Evolutionary conservation across 2,797 vertebrate species (phyloP).

Genomic region (Cyclopterus lumpus): DNA sequence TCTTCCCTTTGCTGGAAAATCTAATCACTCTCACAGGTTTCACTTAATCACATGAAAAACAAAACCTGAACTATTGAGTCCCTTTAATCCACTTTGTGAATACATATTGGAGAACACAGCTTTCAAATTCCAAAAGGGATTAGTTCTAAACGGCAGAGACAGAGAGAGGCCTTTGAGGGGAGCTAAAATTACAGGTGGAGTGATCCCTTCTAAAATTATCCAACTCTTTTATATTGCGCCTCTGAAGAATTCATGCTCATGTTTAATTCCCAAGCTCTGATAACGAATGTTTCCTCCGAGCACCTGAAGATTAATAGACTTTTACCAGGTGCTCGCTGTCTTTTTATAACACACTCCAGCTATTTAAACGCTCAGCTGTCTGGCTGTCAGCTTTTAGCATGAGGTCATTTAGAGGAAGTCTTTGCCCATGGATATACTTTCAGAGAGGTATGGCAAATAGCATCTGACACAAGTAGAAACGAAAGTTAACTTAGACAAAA

Average conservation of each 20-base stretch:
- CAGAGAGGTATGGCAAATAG: slow-evolving; percentile 28
- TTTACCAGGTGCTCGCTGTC: slow-evolving; percentile 81
- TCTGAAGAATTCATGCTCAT: slow-evolving; percentile 88
- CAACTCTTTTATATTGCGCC: slow-evolving; percentile 86
- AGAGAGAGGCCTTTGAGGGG: slow-evolving; percentile 81
- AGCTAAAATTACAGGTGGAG: slow-evolving; percentile 88
- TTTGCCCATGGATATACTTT: slow-evolving; percentile 41
- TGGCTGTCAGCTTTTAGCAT: slow-evolving; percentile 71
- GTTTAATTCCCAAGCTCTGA: slow-evolving; percentile 87
- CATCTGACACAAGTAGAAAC: slow-evolving; percentile 1
- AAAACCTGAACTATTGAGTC: slow-evolving; percentile 72
- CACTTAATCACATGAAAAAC: slow-evolving; percentile 75
- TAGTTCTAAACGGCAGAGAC: slow-evolving; percentile 78
- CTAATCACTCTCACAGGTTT: slow-evolving; percentile 74
- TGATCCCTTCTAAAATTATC: slow-evolving; percentile 90
- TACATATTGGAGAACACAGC: slow-evolving; percentile 78
- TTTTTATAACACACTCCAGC: slow-evolving; percentile 84
- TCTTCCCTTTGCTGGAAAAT: slow-evolving; percentile 62
- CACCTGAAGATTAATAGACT: slow-evolving; percentile 86
- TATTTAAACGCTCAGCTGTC: slow-evolving; percentile 81
- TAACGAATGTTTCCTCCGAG: slow-evolving; percentile 85
- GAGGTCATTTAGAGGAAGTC: slow-evolving; percentile 68
- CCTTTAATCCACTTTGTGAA: slow-evolving; percentile 80
- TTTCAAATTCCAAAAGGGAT: slow-evolving; percentile 78
- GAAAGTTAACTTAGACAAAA: not conserved